Conservation (phyloP, 92 coral and sea anemone genomes). For the Zoanthus gigantus region DNA sequence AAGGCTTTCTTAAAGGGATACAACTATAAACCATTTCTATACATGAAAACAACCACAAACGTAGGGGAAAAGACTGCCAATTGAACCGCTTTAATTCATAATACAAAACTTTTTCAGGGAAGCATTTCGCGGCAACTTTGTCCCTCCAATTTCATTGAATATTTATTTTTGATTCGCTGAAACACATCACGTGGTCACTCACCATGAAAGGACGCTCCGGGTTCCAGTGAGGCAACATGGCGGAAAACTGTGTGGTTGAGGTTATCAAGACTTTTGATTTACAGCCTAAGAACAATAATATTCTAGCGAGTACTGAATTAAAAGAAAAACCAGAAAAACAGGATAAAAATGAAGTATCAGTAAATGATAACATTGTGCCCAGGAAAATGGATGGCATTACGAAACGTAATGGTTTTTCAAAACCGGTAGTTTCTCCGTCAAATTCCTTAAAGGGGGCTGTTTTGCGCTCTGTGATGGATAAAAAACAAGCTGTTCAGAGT, state of each 20-base stretch:
- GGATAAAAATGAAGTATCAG: not conserved
- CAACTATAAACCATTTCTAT: no score
- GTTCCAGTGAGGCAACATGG: slow-evolving; percentile 53
- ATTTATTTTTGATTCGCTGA: slow-evolving; percentile 38
- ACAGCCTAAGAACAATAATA: slow-evolving; percentile 23
- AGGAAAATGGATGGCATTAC: slow-evolving; percentile 9
- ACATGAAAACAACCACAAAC: no score
- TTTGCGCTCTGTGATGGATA: slow-evolving; percentile 64
- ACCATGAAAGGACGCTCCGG: slow-evolving; percentile 42
- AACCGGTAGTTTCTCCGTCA: slow-evolving; percentile 42
- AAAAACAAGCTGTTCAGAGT: slow-evolving; percentile 55
- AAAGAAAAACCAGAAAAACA: slow-evolving; percentile 24
- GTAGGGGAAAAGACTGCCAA: no score
- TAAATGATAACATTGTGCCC: not conserved
- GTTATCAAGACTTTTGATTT: slow-evolving; percentile 25
- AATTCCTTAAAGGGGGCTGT: slow-evolving; percentile 56
- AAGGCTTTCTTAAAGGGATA: no score
- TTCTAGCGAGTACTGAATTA: slow-evolving; percentile 29
- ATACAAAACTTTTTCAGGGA: no score
- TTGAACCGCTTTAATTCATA: not conserved
- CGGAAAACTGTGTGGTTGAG: slow-evolving; percentile 52
- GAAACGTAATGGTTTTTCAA: slow-evolving; percentile 59
- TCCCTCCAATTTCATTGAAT: not conserved
- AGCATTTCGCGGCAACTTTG: slow-evolving; percentile 36
- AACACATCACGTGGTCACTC: slow-evolving; percentile 37